Base-by-base conservation (phyloP, 2,113 vertebrate genomes). In the Telmatochromis sp. region DNA sequence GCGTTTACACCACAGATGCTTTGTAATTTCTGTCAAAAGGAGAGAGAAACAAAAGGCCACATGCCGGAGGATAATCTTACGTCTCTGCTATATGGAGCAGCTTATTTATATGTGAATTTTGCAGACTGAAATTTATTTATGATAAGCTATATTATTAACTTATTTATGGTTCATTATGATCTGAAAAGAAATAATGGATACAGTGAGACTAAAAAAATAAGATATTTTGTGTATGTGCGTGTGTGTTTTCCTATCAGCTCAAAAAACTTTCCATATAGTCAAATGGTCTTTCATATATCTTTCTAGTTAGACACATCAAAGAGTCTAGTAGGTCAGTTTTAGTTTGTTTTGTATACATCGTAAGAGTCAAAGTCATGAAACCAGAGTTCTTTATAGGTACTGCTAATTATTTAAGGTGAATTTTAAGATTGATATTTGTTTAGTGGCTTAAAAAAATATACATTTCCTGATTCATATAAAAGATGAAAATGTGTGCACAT, bases 41-140 rank as follows among this genome's bases (percentile, higher is more conserved):
- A 83, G 55, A 83, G 45, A 82, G 83, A 60, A 81, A 60, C n/a
- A 78, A 51, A 51, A 17, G 73, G 75, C 47, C 63, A 21, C 14
- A 23, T 51, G 12, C 58, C 9, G n/a, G 68, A 75, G 65, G 26
- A 14, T 40, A 40, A 75, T 3, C 23, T 82, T 40, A 81, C 19
- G 12, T 87, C 82, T 88, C 88, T 87, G 65, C 85, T 58, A 84
- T 83, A 73, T 4, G 54, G 80, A 88, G 80, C 88, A 78, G 81
- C 79, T 84, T 95, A 94, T 95, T 95, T 95, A 94, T 95, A 93
- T 94, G 90, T 87, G 91, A 93, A 91, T 93, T 95, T 92, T 95
- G 89, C 82, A 94, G 88, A 94, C 90, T 88, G 80, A 94, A 86
- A 86, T 89, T 70, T 91, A 94, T 95, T 95, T 94, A 94, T 94